Evolutionary conservation across 2,797 vertebrate species (phyloP).

Genomic region (Eptatretus atami): DNA sequence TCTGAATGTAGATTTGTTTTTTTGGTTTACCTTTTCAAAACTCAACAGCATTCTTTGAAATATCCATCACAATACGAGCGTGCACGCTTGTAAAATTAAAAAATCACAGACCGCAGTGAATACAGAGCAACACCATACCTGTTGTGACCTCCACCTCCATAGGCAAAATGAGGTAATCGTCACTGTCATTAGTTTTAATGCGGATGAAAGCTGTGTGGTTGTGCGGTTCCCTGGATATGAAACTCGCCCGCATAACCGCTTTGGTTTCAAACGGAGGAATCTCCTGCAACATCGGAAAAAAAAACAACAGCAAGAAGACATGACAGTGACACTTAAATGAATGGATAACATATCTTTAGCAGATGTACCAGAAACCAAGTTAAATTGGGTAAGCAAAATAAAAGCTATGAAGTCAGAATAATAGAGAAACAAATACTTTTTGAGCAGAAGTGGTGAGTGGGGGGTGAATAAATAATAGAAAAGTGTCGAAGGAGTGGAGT

Average conservation of each 20-base stretch:
- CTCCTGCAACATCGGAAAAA: slow-evolving; percentile 24
- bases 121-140: slow-evolving; percentile 20
- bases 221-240: slow-evolving; percentile 86
- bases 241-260: slow-evolving; percentile 94
- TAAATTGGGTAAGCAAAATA: no score
- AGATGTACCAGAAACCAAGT: no score
- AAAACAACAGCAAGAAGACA: slow-evolving; percentile 3
- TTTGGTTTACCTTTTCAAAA: no score
- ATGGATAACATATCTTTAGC: no score
- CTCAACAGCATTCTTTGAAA: no score
- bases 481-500: neutral
- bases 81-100: no score
- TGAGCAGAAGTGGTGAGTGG: neutral
- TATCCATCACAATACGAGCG: no score
- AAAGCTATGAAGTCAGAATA: no score
- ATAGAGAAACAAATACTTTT: no score
- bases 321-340: no score
- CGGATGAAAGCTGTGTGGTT: slow-evolving; percentile 93
- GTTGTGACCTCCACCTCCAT: slow-evolving; percentile 96
- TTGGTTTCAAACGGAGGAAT: slow-evolving; percentile 95
- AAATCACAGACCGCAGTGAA: no score
- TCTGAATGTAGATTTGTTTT: no score
- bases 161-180: slow-evolving; percentile 75
- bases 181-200: slow-evolving; percentile 78
- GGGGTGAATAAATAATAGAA: slow-evolving; percentile 7